Evolutionary conservation across 2,888 invertebrate genomes (phyloP).

Genomic region (Acanthopleura granulata): DNA sequence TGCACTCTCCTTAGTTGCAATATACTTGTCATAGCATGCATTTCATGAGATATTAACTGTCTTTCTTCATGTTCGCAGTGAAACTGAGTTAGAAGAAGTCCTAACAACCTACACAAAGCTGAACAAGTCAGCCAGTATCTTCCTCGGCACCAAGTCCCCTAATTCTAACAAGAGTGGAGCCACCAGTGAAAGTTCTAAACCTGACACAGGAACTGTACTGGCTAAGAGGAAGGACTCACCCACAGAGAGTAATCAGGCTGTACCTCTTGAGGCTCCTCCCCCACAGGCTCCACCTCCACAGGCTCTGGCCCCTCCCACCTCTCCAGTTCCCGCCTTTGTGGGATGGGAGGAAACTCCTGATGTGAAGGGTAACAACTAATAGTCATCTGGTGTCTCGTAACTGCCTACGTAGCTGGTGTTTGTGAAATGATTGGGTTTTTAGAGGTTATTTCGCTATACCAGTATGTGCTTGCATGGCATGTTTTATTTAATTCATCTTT

Average conservation of each 20-base stretch:
- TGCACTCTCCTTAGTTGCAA: no score
- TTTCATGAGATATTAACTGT: no score
- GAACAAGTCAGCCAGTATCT: slow-evolving; percentile 69
- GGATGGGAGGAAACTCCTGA: slow-evolving; percentile 14
- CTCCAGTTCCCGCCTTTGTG: background rate
- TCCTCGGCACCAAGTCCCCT: slow-evolving; percentile 58
- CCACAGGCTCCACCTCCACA: no score
- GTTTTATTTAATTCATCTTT: no score
- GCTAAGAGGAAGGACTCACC: background rate
- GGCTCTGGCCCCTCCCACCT: no score
- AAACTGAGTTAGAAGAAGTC: slow-evolving; percentile 68
- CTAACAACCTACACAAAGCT: slow-evolving; percentile 69
- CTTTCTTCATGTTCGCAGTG: slow-evolving; percentile 43
- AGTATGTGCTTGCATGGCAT: no score
- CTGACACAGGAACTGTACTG: background rate
- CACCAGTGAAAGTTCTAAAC: background rate
- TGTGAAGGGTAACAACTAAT: background rate
- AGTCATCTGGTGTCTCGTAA: no score
- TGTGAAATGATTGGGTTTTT: no score
- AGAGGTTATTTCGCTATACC: no score
- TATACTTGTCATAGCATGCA: no score
- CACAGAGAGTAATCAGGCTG: background rate
- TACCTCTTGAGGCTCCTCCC: no score
- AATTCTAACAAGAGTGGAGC: background rate
- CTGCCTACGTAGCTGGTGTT: no score